Evolutionary conservation across 2,888 invertebrate species (phyloP), one percentile per base, ranked within the genome.

Genomic region (Anarsia innoxiella): DNA sequence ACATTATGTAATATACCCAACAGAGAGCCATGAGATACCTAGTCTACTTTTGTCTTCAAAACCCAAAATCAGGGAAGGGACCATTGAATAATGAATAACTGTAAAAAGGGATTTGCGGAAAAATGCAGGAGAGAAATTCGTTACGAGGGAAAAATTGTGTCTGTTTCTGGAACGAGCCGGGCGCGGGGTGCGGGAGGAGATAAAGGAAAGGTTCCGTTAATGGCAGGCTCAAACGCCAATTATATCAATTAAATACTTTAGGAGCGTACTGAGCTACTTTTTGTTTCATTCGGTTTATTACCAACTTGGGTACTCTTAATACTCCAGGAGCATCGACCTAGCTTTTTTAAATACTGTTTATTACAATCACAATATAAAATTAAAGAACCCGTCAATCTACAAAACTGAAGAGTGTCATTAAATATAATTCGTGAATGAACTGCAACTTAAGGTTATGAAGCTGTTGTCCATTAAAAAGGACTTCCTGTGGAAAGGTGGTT

Each of bases 201-300:
- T 19, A 15, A 5, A 27, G 25, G 23, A 32, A 61, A 61, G 65
- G 66, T 58, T 64, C 59, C 59, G 58, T 59, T 78, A 79, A 80
- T 77, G 70, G 72, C 65, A 48, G 57, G 59, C 69, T 75, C 72
- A 67, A 79, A 71, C 66, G 71, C 73, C 76, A 82, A 79, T 80
- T 80, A 80, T 66, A 71, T 68, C 79, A 79, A 80, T 79, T 80
- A 80, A 78, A 77, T 71, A 76, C 70, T 71, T 70, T 59, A 70
- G 65, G 70, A 65, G 63, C 62, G 63, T 63, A 42, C 51, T 36
- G 42, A 41, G 49, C 49, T 46, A 45, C 48, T 59, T 59, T 56
- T 53, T 61, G 53, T 51, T 51, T 41, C 36, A 28, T 32, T 36
- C 40, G 40, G 40, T 45, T 46, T 43, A 47, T 47, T 48, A 41